A percentile compares a stretch with the other conserved stretches of the same genome.
Conservation (phyloP, 1,140 invertebrate genomes). For the Oryzaephilus surinamensis region DNA sequence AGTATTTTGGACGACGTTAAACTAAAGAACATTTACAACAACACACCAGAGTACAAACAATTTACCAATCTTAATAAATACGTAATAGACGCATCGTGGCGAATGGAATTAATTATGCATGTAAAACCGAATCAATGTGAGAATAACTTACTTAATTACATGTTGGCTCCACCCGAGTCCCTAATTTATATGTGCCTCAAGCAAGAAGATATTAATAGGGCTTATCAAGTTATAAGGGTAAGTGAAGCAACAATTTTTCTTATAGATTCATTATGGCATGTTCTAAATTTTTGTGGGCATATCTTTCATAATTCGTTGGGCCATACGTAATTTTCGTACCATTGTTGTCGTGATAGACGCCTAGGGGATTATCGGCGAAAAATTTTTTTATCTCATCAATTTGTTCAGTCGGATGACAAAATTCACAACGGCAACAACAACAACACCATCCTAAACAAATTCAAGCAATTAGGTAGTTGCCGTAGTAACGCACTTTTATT, state of each 20-base stretch:
- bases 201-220: conserved; percentile 25
- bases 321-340: conserved; percentile 22
- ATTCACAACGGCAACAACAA: conserved; percentile 27
- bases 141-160: conserved; percentile 26
- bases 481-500: too few relatives aligned
- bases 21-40: conserved; percentile 19
- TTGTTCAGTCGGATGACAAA: conserved; percentile 24
- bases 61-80: conserved; percentile 21
- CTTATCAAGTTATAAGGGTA: conserved; percentile 33
- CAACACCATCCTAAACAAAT: conserved; percentile 31
- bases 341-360: conserved; percentile 20
- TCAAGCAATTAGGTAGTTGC: too few relatives aligned
- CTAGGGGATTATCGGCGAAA: conserved; percentile 28
- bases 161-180: conserved; percentile 28
- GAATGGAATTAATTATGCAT: conserved; percentile 26
- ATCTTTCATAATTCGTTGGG: conserved; percentile 31
- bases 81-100: conserved; percentile 29
- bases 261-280: conserved; percentile 16
- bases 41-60: conserved; percentile 15
- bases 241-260: conserved; percentile 12
- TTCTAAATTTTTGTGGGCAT: conserved; percentile 30
- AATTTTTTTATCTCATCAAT: conserved; percentile 30
- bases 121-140: conserved; percentile 12
- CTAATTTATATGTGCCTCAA: conserved; percentile 32
- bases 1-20: conserved; percentile 21